phyloP scores from a whole-genome alignment of 2,888 invertebrate species.

The Acleris laterana region DNA sequence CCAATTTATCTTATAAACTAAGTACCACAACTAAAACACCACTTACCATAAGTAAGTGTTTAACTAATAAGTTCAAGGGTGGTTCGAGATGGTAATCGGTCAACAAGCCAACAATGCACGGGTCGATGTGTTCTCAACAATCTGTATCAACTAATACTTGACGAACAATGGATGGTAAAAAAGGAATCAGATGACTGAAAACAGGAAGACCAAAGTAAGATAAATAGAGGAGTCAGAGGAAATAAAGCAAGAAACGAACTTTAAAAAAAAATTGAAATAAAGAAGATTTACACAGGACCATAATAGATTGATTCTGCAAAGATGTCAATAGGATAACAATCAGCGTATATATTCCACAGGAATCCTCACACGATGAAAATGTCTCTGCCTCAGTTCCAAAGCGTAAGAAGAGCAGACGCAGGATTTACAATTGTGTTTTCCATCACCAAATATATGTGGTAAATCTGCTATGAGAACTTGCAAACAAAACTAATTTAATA shows the following conservation, averaged over 20 bases:
- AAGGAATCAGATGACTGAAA: conserved; percentile 7
- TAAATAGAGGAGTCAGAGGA: neutral
- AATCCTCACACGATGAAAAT: no score
- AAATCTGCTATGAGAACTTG: no score
- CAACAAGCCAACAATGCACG: conserved; percentile 60
- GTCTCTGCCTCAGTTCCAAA: no score
- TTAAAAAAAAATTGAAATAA: neutral
- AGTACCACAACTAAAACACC: conserved; percentile 8
- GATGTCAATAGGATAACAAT: no score
- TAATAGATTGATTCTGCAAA: no score
- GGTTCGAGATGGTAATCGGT: conserved; percentile 74
- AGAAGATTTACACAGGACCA: neutral
- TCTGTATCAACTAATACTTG: conserved; percentile 45
- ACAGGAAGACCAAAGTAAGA: neutral
- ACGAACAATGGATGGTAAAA: conserved; percentile 18
- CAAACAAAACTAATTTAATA: no score
- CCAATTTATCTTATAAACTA: conserved; percentile 7
- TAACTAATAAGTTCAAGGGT: conserved; percentile 44
- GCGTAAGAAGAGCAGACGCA: no score
- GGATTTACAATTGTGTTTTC: no score
- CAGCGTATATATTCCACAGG: no score
- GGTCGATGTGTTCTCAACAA: conserved; percentile 51
- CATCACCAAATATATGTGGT: no score
- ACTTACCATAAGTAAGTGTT: conserved; percentile 30
- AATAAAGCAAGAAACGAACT: neutral